Conservation (phyloP, 2,797 vertebrate species). For the Anguilla obscura region DNA sequence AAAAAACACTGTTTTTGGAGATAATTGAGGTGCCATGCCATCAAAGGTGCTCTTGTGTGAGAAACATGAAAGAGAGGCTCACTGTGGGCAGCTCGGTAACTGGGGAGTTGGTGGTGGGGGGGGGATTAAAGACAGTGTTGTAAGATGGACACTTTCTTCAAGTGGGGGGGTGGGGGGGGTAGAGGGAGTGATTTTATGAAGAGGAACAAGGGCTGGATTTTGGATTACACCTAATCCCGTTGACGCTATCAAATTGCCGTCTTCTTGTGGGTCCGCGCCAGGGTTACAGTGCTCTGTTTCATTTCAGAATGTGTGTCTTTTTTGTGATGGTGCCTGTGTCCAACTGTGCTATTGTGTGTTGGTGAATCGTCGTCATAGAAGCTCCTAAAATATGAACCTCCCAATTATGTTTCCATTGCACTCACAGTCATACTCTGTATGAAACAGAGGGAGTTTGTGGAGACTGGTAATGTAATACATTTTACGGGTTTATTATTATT, state of each 20-base stretch:
- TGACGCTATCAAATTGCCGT: slow-evolving; percentile 51
- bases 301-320: slow-evolving; percentile 57
- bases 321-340: slow-evolving; percentile 57
- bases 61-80: slow-evolving; percentile 37
- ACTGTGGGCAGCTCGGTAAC: slow-evolving; percentile 41
- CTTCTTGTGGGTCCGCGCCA: slow-evolving; percentile 53
- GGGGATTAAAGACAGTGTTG: slow-evolving; percentile 52
- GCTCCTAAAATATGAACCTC: slow-evolving; percentile 51
- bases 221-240: slow-evolving; percentile 51
- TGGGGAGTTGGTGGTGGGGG: slow-evolving; percentile 27
- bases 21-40: slow-evolving; percentile 49
- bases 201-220: slow-evolving; percentile 43
- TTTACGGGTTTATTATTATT: slow-evolving; percentile 22
- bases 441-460: slow-evolving; percentile 56
- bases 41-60: slow-evolving; percentile 51
- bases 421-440: slow-evolving; percentile 47
- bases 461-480: slow-evolving; percentile 55
- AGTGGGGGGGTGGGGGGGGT: slow-evolving; percentile 36
- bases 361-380: slow-evolving; percentile 50
- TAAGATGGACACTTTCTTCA: slow-evolving; percentile 46
- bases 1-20: slow-evolving; percentile 39
- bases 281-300: slow-evolving; percentile 62
- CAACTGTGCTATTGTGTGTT: slow-evolving; percentile 59
- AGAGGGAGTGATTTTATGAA: slow-evolving; percentile 41
- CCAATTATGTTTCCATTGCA: slow-evolving; percentile 61